These are phyloP conservation scores for Leptinotarsa rubiginosa DNA, from an alignment of 2,888 invertebrate genomes.

Conservation along the genomic window DNA sequence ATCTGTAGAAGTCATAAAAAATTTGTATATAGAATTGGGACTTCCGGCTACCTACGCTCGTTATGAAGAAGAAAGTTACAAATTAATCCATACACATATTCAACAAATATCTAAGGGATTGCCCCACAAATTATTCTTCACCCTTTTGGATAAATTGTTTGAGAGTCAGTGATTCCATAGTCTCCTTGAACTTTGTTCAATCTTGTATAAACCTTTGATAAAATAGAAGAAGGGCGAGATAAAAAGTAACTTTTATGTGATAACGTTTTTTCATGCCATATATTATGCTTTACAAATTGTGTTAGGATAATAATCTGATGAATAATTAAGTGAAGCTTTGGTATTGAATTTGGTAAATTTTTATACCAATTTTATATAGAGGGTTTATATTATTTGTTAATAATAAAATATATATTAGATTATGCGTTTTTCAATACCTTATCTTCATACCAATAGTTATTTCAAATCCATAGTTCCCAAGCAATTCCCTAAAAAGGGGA, in stretches of 20 bases:
- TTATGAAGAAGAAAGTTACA: constrained; percentile 86
- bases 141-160: constrained; percentile 85
- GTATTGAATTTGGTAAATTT: constrained; percentile 64
- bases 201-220: neutral
- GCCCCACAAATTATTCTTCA: constrained; percentile 84
- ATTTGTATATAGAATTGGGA: constrained; percentile 81
- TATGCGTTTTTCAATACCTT: neutral
- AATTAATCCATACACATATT: constrained; percentile 84
- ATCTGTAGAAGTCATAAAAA: constrained; percentile 77
- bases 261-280: constrained; percentile 15
- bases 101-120: constrained; percentile 85
- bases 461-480: too few species aligned
- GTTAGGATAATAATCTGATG: constrained; percentile 7
- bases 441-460: neutral
- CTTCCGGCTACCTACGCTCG: constrained; percentile 81
- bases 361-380: constrained; percentile 36
- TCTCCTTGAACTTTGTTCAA: neutral
- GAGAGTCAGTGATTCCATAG: constrained; percentile 61
- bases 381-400: constrained; percentile 25
- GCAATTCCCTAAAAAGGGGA: too few species aligned
- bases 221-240: neutral
- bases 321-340: constrained; percentile 10
- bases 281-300: constrained; percentile 9
- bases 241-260: constrained; percentile 7
- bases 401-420: constrained; percentile 12